A percentile compares a stretch with the other conserved stretches of the same genome.
Evolutionary conservation across 2,888 invertebrate genomes (phyloP).

Genomic region (Agrochola lota): DNA sequence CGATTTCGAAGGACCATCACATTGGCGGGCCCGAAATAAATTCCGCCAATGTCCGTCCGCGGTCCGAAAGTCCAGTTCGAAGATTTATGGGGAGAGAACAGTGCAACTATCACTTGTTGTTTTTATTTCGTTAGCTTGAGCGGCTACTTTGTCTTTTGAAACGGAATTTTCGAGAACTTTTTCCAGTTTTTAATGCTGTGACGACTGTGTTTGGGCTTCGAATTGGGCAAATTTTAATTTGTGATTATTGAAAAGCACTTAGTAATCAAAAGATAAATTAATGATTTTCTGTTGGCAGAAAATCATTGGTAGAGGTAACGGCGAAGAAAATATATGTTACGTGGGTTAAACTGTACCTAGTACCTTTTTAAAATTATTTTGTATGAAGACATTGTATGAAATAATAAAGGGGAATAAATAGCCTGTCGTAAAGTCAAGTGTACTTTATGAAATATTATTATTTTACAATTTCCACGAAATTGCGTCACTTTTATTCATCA

Average conservation of each 20-base stretch:
- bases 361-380: background rate
- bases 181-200: slow-evolving; percentile 67
- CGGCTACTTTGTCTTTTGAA: slow-evolving; percentile 81
- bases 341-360: background rate
- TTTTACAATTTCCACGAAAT: slow-evolving; percentile 22
- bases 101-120: slow-evolving; percentile 83
- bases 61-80: slow-evolving; percentile 70
- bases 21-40: slow-evolving; percentile 81
- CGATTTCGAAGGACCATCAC: slow-evolving; percentile 65
- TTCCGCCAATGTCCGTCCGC: slow-evolving; percentile 84
- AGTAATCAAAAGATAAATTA: background rate
- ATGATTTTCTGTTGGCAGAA: background rate
- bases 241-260: slow-evolving; percentile 25
- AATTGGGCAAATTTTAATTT: slow-evolving; percentile 42
- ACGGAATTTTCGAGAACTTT: slow-evolving; percentile 78
- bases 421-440: slow-evolving; percentile 26
- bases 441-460: slow-evolving; percentile 21
- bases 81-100: slow-evolving; percentile 88
- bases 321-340: background rate
- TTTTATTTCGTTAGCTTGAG: slow-evolving; percentile 82
- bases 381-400: slow-evolving; percentile 20
- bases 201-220: slow-evolving; percentile 54
- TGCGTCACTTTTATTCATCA: background rate
- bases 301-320: no score
- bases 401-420: slow-evolving; percentile 4